Base-by-base conservation (phyloP, 1,140 invertebrate species). In the Brachionus paranguensis region DNA sequence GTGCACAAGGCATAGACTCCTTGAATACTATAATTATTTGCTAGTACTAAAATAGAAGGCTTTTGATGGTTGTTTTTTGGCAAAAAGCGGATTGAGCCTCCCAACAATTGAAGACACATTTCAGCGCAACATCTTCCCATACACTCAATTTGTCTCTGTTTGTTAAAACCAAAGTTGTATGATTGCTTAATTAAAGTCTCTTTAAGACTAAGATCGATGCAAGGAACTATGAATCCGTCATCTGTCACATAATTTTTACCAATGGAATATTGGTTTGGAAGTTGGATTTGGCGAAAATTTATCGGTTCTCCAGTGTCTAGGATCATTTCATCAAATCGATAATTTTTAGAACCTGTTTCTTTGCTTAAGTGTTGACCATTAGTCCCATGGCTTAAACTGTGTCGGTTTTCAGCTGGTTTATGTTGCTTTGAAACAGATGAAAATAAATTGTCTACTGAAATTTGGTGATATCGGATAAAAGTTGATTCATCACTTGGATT, bases 261-360 rank as follows among this genome's bases (percentile, higher is more conserved):
- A 24, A 64, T 24, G 1, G 43, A 14, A 74, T 68, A 45, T 14
- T 76, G 89, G 85, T 91, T 90, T 47, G 94, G 93, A 65, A 94
- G 91, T 85, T 90, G 89, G 85, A 95, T 94, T 88, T 94, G 93
- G 85, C 92, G 91, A 85, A 92, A 91, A 37, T 91, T 91, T 27
- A 91, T 91, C 14, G 93, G 92, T 8, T 83, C 60, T 20, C 60
- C 60, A 45, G 92, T 91, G 85, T 92, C 91, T 83, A 96, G 91
- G 33, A 96, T 91, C 91, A 95, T 96, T 89, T 96, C 94, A 90
- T 96, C 94, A 89, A 93, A 93, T 14, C 94, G 91, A 85, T 92
- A 93, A 84, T 91, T 92, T 78, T 81, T 81, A 86, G 86, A n/a
- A 84, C 43, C n/a, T 27, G 72, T 50, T 50, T 60, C 53, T 60